A percentile compares a stretch with the other conserved stretches of the same genome.
phyloP scores from a whole-genome alignment of 2,113 vertebrate genomes.

The Bufo bufo region DNA sequence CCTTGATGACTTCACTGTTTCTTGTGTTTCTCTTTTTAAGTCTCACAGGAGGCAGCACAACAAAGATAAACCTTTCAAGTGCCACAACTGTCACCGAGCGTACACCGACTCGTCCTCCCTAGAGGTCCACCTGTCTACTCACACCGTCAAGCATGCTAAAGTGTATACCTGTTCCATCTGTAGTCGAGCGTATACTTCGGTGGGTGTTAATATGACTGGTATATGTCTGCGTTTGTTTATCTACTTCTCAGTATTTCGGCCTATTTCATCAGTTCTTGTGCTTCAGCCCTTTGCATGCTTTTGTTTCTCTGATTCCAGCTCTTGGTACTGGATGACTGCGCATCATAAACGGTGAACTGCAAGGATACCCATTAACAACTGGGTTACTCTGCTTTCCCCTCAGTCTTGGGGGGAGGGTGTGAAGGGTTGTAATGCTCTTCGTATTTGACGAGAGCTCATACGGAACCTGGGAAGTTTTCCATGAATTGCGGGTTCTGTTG shows the following conservation, averaged over 20 bases:
- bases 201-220: slow-evolving; percentile 68
- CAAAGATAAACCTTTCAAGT: slow-evolving; percentile 99
- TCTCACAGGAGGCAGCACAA: slow-evolving; percentile 98
- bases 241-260: background rate
- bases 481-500: too few relatives aligned
- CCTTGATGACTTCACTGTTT: background rate
- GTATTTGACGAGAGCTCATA: too few relatives aligned
- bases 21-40: slow-evolving; percentile 67
- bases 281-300: too few relatives aligned
- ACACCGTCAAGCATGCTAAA: slow-evolving; percentile 97
- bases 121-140: slow-evolving; percentile 93
- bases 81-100: slow-evolving; percentile 95
- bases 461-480: too few relatives aligned
- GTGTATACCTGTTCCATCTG: slow-evolving; percentile 97
- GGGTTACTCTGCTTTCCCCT: too few relatives aligned
- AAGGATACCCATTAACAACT: too few relatives aligned
- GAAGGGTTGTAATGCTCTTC: too few relatives aligned
- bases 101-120: slow-evolving; percentile 90
- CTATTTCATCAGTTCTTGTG: background rate
- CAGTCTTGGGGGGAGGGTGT: too few relatives aligned
- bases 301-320: too few relatives aligned
- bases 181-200: slow-evolving; percentile 96
- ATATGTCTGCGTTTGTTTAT: background rate
- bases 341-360: too few relatives aligned
- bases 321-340: too few relatives aligned